A percentile compares a stretch with the other conserved stretches of the same genome.
Evolutionary conservation across 2,797 vertebrate genomes (phyloP).

Genomic region (Gouania willdenowi): DNA sequence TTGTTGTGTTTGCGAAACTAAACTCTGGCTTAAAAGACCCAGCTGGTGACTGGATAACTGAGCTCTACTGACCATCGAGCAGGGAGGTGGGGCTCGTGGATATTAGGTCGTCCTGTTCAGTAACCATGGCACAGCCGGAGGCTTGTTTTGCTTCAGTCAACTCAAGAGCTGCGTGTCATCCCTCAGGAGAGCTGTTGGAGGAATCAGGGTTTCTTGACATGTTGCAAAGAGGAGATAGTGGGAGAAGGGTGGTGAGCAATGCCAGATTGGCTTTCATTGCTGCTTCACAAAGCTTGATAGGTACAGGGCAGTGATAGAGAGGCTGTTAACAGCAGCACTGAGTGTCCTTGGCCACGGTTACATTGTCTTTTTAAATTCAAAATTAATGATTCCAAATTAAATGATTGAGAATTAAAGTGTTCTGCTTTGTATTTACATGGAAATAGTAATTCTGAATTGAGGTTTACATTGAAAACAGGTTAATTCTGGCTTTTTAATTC

Average conservation of each 20-base stretch:
- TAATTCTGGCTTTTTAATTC: too few relatives aligned
- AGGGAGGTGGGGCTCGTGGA: conserved; percentile 20
- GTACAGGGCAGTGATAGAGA: conserved; percentile 10
- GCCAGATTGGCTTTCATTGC: conserved; percentile 47
- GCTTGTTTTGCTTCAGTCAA: conserved; percentile 52
- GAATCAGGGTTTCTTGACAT: conserved; percentile 46
- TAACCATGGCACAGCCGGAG: conserved; percentile 20
- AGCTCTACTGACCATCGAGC: conserved; percentile 20
- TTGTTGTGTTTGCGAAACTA: conserved; percentile 17
- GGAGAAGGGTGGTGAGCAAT: conserved; percentile 32
- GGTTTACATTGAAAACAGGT: too few relatives aligned
- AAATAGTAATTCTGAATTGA: too few relatives aligned
- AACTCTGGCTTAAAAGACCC: too few relatives aligned
- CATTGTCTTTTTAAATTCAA: too few relatives aligned
- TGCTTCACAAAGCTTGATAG: conserved; percentile 35
- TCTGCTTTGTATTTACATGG: too few relatives aligned
- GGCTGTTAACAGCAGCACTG: conserved; percentile 22
- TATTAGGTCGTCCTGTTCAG: conserved; percentile 36
- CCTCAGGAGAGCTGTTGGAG: conserved; percentile 40
- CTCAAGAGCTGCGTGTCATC: conserved; percentile 46
- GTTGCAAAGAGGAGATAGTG: conserved; percentile 39
- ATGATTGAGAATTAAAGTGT: too few relatives aligned
- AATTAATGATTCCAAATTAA: too few relatives aligned
- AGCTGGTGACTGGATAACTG: conserved; percentile 19
- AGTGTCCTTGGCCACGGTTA: too few relatives aligned